phyloP scores from a whole-genome alignment of 2,888 invertebrate species.

The Himalopsyche kuldschensis region DNA sequence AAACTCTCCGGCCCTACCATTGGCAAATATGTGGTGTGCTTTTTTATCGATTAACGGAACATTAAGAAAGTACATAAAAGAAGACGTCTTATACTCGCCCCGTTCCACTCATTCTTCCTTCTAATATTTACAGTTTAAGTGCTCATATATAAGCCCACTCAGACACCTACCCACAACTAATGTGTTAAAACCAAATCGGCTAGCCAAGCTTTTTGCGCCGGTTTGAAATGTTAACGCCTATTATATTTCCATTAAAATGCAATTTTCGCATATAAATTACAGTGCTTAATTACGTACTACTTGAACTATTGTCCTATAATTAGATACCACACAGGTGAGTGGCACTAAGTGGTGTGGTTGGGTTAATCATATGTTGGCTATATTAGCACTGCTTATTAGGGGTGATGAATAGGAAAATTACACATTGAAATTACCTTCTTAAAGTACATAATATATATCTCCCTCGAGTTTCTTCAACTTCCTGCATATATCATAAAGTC shows the following conservation, averaged over 20 bases:
- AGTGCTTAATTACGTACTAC: neutral
- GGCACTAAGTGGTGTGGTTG: neutral
- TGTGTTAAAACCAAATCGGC: neutral
- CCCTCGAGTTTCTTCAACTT: no score
- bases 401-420: neutral
- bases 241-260: neutral
- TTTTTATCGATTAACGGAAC: no score
- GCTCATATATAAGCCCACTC: neutral
- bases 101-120: no score
- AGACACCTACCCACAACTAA: neutral
- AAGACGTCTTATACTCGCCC: no score
- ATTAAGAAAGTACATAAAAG: no score
- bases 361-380: neutral
- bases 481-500: neutral
- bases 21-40: no score
- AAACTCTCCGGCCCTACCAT: no score
- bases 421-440: neutral
- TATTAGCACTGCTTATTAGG: neutral
- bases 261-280: neutral
- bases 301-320: neutral
- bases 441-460: no score
- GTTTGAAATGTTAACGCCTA: neutral
- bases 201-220: neutral
- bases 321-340: neutral
- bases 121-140: no score